Evolutionary conservation across 2,888 invertebrate genomes (phyloP).

Genomic region (Scaptomyza flava): DNA sequence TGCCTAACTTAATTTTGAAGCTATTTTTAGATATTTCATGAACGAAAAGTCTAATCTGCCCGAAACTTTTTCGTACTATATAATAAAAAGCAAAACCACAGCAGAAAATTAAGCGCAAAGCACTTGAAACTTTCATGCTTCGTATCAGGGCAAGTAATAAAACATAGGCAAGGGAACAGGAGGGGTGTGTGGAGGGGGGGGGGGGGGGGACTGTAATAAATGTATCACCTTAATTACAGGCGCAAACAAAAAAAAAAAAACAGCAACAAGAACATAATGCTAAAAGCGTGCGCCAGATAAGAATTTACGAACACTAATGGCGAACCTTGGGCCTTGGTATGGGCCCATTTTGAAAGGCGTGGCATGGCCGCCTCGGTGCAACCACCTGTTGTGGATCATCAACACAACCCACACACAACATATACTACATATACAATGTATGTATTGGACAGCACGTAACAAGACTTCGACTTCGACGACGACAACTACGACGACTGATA

Average conservation of each 20-base stretch:
- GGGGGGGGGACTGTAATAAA: slow-evolving; percentile 52
- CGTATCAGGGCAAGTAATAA: slow-evolving; percentile 46
- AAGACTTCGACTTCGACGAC: neutral
- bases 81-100: slow-evolving; percentile 42
- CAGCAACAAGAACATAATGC: slow-evolving; percentile 38
- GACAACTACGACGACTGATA: slow-evolving; percentile 2
- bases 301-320: slow-evolving; percentile 63
- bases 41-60: too few species aligned
- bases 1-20: too few species aligned
- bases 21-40: too few species aligned
- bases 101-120: slow-evolving; percentile 41
- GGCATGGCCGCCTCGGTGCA: slow-evolving; percentile 63
- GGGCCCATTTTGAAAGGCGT: neutral
- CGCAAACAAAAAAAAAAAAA: slow-evolving; percentile 45
- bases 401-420: slow-evolving; percentile 12
- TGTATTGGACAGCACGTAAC: neutral
- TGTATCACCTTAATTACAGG: slow-evolving; percentile 76
- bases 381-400: slow-evolving; percentile 71
- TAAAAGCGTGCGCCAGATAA: slow-evolving; percentile 67
- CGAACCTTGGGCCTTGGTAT: slow-evolving; percentile 60
- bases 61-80: too few species aligned
- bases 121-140: slow-evolving; percentile 49
- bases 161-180: slow-evolving; percentile 6
- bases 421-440: too few species aligned
- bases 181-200: neutral